Conservation (phyloP, 2,113 vertebrate genomes). For the Osmerus mordax region DNA sequence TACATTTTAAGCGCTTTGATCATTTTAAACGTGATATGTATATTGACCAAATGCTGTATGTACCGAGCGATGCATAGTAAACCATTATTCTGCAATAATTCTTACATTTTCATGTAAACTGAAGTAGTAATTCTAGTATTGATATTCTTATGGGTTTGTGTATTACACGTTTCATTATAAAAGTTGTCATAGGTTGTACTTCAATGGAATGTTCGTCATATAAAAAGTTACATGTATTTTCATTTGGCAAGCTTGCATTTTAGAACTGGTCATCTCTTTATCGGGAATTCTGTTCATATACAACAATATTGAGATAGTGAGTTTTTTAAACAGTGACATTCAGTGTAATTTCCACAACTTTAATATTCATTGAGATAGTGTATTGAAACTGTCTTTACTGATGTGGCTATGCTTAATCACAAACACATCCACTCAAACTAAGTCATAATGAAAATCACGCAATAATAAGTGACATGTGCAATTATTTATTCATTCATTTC, state of each 20-base stretch:
- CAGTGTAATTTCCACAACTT: constrained; percentile 63
- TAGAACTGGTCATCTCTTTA: constrained; percentile 16
- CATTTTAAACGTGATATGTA: constrained; percentile 39
- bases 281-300: constrained; percentile 16
- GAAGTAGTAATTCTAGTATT: constrained; percentile 50
- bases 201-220: constrained; percentile 54
- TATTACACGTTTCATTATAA: constrained; percentile 38
- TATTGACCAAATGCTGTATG: constrained; percentile 53
- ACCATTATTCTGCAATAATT: constrained; percentile 66
- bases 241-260: constrained; percentile 16
- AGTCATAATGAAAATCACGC: constrained; percentile 66
- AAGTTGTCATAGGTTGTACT: constrained; percentile 50
- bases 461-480: constrained; percentile 73
- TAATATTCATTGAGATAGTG: constrained; percentile 57
- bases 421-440: constrained; percentile 33
- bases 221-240: constrained; percentile 20
- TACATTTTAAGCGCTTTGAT: constrained; percentile 17
- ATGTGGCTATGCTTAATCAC: constrained; percentile 61
- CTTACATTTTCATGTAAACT: constrained; percentile 55
- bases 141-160: constrained; percentile 37
- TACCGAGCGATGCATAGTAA: constrained; percentile 48
- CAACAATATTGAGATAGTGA: constrained; percentile 39
- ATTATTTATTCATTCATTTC: constrained; percentile 64
- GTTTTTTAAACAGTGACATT: constrained; percentile 35
- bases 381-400: constrained; percentile 63